Conservation (phyloP, 2,797 vertebrate genomes). For the Alca torda region DNA sequence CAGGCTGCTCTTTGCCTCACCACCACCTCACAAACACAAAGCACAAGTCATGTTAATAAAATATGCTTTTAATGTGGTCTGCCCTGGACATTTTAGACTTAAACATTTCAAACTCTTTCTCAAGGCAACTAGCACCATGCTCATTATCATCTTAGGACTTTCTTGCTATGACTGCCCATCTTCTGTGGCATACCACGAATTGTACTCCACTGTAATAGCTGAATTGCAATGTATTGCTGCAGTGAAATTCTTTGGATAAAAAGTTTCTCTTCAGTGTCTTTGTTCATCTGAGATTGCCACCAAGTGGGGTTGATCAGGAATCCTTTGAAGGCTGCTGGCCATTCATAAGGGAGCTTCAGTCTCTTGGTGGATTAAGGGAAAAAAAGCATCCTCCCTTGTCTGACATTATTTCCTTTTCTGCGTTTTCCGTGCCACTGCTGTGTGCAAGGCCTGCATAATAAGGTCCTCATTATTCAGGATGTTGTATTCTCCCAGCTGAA, state of each 20-base stretch:
- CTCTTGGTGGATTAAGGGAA: neutral
- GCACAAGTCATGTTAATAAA: neutral
- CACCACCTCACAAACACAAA: neutral
- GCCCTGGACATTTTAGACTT: neutral
- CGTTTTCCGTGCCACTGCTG: conserved; percentile 71
- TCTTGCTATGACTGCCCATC: neutral
- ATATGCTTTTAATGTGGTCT: conserved; percentile 36
- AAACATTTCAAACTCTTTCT: neutral
- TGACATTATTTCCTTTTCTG: conserved; percentile 17
- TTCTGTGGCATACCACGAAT: neutral
- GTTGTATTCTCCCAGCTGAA: conserved; percentile 82
- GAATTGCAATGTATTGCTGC: neutral
- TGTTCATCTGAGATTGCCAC: neutral
- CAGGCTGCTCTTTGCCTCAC: neutral
- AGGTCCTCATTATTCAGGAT: conserved; percentile 78
- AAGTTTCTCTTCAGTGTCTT: neutral
- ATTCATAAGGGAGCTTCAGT: neutral
- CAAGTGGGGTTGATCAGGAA: neutral
- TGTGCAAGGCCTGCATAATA: conserved; percentile 71
- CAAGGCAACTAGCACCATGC: neutral
- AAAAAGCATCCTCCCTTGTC: neutral
- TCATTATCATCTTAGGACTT: neutral
- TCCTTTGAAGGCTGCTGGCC: neutral
- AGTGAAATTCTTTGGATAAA: conserved; percentile 34
- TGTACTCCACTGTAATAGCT: neutral